Evolutionary conservation across 2,113 vertebrate species (phyloP).

Genomic region (Podiceps cristatus): DNA sequence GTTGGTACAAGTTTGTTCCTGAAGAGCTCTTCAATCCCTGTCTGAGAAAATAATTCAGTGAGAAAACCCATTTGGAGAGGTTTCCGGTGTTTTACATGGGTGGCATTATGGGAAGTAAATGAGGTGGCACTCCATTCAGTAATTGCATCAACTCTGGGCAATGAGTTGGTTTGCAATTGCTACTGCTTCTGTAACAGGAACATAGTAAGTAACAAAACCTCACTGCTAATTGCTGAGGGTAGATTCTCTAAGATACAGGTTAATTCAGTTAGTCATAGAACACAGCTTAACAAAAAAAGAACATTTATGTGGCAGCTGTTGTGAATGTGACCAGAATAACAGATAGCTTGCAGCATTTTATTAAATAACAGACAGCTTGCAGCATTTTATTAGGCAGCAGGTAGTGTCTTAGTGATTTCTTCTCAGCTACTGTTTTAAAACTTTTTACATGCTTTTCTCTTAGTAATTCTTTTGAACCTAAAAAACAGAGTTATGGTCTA

Average conservation of each 20-base stretch:
- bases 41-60: conserved; percentile 3
- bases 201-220: not conserved
- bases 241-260: not conserved
- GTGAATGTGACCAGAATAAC: not conserved
- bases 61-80: not conserved
- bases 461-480: not conserved
- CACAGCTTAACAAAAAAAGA: not conserved
- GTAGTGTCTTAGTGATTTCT: not conserved
- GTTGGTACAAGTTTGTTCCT: not conserved
- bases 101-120: not conserved
- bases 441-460: not conserved
- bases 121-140: not conserved
- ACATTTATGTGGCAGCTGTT: not conserved
- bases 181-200: not conserved
- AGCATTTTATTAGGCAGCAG: not conserved
- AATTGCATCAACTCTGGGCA: not conserved
- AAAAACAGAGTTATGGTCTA: not conserved
- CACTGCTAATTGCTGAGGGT: conserved; percentile 4
- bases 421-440: not conserved
- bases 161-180: not conserved
- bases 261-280: not conserved
- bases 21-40: not conserved
- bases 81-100: not conserved
- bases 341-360: not conserved
- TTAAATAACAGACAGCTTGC: not conserved